Percentiles rank a stretch among this genome's conserved stretches.
phyloP scores from a whole-genome alignment of 2,888 invertebrate species.

The Thecophora atra region DNA sequence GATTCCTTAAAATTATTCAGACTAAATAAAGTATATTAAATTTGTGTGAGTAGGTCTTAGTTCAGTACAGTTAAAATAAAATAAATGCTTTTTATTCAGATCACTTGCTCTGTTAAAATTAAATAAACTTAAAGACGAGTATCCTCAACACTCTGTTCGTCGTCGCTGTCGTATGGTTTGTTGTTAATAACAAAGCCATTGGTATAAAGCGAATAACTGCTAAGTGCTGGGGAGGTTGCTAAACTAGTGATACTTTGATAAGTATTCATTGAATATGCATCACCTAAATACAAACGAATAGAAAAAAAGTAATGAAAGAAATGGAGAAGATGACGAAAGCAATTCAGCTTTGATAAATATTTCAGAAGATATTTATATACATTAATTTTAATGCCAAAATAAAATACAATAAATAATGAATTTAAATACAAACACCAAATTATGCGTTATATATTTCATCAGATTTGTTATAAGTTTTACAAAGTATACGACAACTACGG shows the following conservation, averaged over 20 bases:
- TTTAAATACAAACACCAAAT: too few species aligned
- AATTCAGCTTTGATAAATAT: neutral
- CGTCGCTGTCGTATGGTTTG: slow-evolving; percentile 51
- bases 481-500: too few species aligned
- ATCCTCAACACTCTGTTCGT: slow-evolving; percentile 63
- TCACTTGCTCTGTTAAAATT: neutral
- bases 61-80: slow-evolving; percentile 6
- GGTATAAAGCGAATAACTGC: slow-evolving; percentile 64
- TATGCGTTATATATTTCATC: too few species aligned
- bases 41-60: slow-evolving; percentile 5
- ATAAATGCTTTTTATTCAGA: slow-evolving; percentile 32
- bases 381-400: too few species aligned
- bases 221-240: slow-evolving; percentile 66
- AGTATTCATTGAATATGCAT: slow-evolving; percentile 66
- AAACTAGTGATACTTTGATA: slow-evolving; percentile 67
- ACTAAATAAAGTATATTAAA: slow-evolving; percentile 2
- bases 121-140: slow-evolving; percentile 55
- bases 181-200: slow-evolving; percentile 61
- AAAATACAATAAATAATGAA: too few species aligned
- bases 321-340: neutral
- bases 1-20: slow-evolving; percentile 4
- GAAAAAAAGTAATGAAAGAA: slow-evolving; percentile 39
- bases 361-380: neutral
- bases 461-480: too few species aligned
- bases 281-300: slow-evolving; percentile 56